Base-by-base conservation (phyloP, 2,888 invertebrate species). In the Ormyrus nitidulus region DNA sequence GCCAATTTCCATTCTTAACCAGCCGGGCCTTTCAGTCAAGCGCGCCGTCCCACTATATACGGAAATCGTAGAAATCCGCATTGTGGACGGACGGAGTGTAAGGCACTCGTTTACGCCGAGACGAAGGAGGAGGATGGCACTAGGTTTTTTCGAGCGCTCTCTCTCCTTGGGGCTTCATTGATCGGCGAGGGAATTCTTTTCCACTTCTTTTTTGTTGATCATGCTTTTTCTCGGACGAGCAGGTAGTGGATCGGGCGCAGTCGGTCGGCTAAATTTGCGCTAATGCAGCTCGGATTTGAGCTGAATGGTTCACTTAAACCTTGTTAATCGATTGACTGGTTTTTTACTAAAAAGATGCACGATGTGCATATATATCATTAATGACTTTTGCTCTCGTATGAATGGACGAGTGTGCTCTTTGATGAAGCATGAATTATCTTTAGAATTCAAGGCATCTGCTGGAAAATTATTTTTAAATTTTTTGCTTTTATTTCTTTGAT, bases 241-340 rank as follows among this genome's bases (percentile, higher is more conserved):
- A n/a, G 53, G n/a, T n/a, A 49, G 61, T 4, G 34, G 34, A 34
- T 34, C 64, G 70, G 19, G 68, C 19, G 68, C 62, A 54, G n/a
- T 10, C 46, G 44, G 11, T 48, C 11, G 59, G 49, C 11, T 53
- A n/a, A 51, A 58, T 34, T 70, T n/a, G 56, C 13, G 51, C 62
- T 75, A 78, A 78, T 77, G 77, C 46, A 2, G 54, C 46, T 19
- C 51, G 61, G 71, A 81, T 81, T 81, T 54, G 58, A 62, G 7
- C 53, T 5, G 58, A 79, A 81, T 79, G 78, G 73, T 79, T 79
- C 79, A 76, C 79, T 79, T 74, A 58, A 79, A 79, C 19, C 72
- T 76, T 76, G 49, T 79, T 81, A 79, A 79, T 81, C 81, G 79
- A 79, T 48, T 72, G 66, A 69, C 44, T 79, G 71, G 34, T 0